phyloP scores from a whole-genome alignment of 2,797 vertebrate genomes.

The Echeneis naucrates region DNA sequence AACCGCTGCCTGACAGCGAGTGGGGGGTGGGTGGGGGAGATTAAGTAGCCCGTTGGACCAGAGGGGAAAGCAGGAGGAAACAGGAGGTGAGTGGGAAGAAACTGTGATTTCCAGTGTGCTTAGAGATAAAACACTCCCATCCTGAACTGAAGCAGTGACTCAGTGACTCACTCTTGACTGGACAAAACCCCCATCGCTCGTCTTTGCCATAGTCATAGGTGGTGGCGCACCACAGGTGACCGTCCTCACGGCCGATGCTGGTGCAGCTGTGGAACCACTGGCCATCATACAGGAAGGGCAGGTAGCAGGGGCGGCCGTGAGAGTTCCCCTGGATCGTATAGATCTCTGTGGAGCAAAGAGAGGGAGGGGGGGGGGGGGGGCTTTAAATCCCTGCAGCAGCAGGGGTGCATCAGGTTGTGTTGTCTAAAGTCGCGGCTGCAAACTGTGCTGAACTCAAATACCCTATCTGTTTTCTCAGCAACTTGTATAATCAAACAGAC shows the following conservation, averaged over 20 bases:
- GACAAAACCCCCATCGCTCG: conserved; percentile 97
- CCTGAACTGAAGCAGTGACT: conserved; percentile 62
- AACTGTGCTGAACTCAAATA: conserved; percentile 51
- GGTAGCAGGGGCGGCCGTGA: conserved; percentile 92
- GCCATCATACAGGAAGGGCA: conserved; percentile 95
- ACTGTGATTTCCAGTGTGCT: background rate
- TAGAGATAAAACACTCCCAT: background rate
- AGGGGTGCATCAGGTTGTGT: background rate
- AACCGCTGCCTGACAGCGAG: conserved; percentile 86
- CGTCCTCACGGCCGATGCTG: conserved; percentile 92
- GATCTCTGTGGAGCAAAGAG: conserved; percentile 85
- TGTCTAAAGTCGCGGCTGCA: conserved; percentile 20
- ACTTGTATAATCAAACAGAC: conserved; percentile 57
- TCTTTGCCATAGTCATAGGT: conserved; percentile 95
- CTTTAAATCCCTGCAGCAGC: conserved; percentile 23
- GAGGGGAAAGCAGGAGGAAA: background rate
- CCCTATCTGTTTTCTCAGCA: conserved; percentile 59
- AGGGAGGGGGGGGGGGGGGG: conserved; percentile 6
- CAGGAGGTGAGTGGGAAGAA: background rate
- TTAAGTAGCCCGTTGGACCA: background rate
- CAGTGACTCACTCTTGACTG: conserved; percentile 91
- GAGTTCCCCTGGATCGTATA: conserved; percentile 99
- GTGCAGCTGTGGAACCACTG: conserved; percentile 97
- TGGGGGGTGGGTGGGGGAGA: too few species aligned
- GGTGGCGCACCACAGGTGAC: conserved; percentile 97